Evolutionary conservation across 2,797 vertebrate genomes (phyloP).

Genomic region (Natrix natrix): DNA sequence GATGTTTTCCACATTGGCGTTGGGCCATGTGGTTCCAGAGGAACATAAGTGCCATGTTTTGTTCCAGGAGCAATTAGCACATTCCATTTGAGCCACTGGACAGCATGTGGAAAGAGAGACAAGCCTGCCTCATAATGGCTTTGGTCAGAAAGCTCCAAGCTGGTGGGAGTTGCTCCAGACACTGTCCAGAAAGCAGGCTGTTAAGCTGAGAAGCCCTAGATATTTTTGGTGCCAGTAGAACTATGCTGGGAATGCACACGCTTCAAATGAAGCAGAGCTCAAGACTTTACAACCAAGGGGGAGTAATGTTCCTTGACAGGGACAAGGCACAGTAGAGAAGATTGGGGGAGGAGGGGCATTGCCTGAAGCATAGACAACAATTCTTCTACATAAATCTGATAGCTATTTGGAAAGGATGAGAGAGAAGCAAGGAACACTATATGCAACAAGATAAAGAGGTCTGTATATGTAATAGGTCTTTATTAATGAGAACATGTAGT

Average conservation of each 20-base stretch:
- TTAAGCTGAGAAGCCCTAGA: constrained; percentile 25
- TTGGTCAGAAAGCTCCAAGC: constrained; percentile 55
- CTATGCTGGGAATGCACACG: constrained; percentile 54
- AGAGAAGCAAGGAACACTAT: not conserved
- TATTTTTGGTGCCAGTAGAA: constrained; percentile 32
- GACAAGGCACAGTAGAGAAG: not conserved
- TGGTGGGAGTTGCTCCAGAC: constrained; percentile 45
- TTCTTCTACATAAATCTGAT: not conserved
- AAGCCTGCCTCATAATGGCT: constrained; percentile 61
- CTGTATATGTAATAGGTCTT: no score
- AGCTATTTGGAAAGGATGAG: not conserved
- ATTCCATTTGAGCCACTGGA: constrained; percentile 65
- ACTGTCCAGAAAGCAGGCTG: constrained; percentile 32
- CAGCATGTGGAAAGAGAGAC: constrained; percentile 47
- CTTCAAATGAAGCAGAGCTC: accelerated
- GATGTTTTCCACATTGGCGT: not conserved
- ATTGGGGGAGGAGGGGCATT: not conserved
- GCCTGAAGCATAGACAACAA: not conserved
- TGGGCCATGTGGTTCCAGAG: constrained; percentile 18
- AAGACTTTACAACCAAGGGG: constrained; percentile 9
- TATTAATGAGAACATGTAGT: not conserved
- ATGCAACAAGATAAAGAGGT: not conserved
- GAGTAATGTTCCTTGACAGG: constrained; percentile 15
- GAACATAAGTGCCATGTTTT: constrained; percentile 66
- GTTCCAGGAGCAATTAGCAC: constrained; percentile 63